Percentiles rank a stretch among this genome's conserved stretches.
These are phyloP conservation scores for Mirza zaza DNA, from an alignment of 2,113 vertebrate species.

Conservation along the genomic window DNA sequence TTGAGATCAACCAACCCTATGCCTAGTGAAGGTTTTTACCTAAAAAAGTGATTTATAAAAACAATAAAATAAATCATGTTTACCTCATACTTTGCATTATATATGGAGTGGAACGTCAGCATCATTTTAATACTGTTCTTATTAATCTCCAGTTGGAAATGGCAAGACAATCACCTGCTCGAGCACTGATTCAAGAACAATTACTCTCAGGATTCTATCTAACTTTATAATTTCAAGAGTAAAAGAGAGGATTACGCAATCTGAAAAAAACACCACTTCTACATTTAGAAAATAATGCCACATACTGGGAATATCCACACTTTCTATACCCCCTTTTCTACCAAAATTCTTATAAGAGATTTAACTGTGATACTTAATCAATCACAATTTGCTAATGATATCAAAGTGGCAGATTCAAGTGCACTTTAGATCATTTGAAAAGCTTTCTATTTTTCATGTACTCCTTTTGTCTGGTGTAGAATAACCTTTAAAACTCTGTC, in stretches of 20 bases:
- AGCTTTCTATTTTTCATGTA: constrained; percentile 77
- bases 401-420: constrained; percentile 79
- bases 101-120: background rate
- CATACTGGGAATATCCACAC: constrained; percentile 73
- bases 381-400: constrained; percentile 82
- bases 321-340: constrained; percentile 50
- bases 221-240: constrained; percentile 64
- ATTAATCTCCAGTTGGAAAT: background rate
- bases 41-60: background rate
- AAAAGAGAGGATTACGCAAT: constrained; percentile 52
- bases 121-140: background rate
- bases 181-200: background rate
- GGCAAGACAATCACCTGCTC: background rate
- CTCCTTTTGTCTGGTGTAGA: constrained; percentile 74
- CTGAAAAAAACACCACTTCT: constrained; percentile 62
- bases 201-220: background rate
- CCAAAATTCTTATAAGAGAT: constrained; percentile 73
- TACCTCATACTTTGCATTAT: background rate
- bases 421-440: constrained; percentile 80
- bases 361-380: constrained; percentile 80
- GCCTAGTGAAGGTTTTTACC: background rate
- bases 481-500: constrained; percentile 74
- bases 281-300: constrained; percentile 72
- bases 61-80: background rate
- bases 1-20: background rate